Conservation (phyloP, 2,797 vertebrate species). For the Prunella strophiata region DNA sequence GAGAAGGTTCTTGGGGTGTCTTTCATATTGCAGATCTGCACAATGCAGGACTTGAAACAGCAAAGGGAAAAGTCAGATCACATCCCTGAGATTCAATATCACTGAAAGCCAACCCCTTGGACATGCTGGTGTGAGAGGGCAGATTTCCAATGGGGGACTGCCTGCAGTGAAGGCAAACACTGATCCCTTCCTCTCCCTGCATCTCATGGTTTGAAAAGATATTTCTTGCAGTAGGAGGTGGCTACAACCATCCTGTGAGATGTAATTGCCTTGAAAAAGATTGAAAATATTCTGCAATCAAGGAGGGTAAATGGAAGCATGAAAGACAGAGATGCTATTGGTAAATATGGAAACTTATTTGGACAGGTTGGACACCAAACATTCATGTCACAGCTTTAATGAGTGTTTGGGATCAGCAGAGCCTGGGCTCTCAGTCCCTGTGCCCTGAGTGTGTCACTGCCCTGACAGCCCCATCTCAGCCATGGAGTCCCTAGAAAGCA, state of each 20-base stretch:
- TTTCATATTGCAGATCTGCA: background rate
- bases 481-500: background rate
- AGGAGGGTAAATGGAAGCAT: background rate
- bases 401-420: background rate
- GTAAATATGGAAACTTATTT: background rate
- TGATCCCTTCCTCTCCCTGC: background rate
- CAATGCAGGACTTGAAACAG: background rate
- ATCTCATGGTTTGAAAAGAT: background rate
- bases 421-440: background rate
- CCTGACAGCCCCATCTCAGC: background rate
- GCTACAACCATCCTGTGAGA: background rate
- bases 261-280: background rate
- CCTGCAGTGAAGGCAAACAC: background rate
- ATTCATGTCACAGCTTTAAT: background rate
- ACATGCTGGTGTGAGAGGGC: background rate
- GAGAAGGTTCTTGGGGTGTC: background rate
- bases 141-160: background rate
- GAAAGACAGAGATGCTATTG: background rate
- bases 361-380: background rate
- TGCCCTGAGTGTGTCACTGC: too few relatives aligned
- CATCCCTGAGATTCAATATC: background rate
- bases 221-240: background rate
- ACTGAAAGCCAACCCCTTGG: fast-evolving
- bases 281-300: background rate
- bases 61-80: background rate